phyloP scores from a whole-genome alignment of 2,113 vertebrate species.

The Scomber scombrus region DNA sequence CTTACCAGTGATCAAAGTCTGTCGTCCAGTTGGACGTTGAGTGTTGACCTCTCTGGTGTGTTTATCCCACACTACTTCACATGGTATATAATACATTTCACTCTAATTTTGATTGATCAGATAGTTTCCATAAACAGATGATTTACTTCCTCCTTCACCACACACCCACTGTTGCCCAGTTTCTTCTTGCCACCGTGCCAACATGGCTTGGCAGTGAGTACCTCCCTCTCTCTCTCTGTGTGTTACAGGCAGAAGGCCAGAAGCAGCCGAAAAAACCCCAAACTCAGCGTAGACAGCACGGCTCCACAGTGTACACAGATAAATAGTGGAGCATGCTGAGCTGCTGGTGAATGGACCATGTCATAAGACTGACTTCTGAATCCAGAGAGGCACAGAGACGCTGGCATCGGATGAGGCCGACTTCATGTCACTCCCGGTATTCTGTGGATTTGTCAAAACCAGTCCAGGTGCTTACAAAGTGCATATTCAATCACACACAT shows the following conservation, averaged over 20 bases:
- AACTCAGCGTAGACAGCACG: slow-evolving; percentile 83
- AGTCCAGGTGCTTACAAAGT: slow-evolving; percentile 51
- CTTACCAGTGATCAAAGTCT: neutral
- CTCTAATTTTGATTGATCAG: neutral
- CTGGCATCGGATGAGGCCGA: slow-evolving; percentile 55
- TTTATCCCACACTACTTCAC: neutral
- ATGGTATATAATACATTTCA: neutral
- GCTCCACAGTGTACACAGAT: slow-evolving; percentile 78
- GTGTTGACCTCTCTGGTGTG: neutral
- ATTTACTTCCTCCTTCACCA: slow-evolving; percentile 40
- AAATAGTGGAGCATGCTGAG: slow-evolving; percentile 63
- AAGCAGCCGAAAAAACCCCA: slow-evolving; percentile 51
- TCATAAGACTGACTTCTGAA: slow-evolving; percentile 62
- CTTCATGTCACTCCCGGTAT: slow-evolving; percentile 35
- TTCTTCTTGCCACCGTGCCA: slow-evolving; percentile 71
- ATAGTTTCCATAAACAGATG: slow-evolving; percentile 2
- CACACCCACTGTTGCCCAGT: slow-evolving; percentile 40
- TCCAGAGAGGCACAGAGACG: slow-evolving; percentile 37
- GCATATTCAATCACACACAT: slow-evolving; percentile 51
- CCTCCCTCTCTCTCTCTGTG: slow-evolving; percentile 14
- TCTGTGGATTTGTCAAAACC: slow-evolving; percentile 51
- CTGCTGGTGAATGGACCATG: slow-evolving; percentile 67
- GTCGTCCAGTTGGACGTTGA: neutral
- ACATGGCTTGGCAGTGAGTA: slow-evolving; percentile 55
- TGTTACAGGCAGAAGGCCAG: slow-evolving; percentile 59